Evolutionary conservation across 2,113 vertebrate genomes (phyloP).

Genomic region (Strigops habroptila): DNA sequence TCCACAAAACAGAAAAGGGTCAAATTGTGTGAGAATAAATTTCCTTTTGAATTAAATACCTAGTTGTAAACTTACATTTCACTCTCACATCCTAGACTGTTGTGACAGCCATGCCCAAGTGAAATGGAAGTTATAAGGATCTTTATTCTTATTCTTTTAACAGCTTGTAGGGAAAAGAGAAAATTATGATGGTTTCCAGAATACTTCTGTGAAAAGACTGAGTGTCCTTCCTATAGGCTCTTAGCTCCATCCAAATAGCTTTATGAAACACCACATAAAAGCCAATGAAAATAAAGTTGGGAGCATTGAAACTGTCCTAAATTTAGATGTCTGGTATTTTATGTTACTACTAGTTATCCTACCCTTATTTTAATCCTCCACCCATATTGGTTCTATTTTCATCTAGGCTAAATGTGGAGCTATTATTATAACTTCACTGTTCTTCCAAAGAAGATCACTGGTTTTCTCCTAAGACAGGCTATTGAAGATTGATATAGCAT

Average conservation of each 20-base stretch:
- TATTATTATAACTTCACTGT: background rate
- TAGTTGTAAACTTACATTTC: background rate
- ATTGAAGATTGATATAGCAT: background rate
- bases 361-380: background rate
- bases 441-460: background rate
- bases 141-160: background rate
- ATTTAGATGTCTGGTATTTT: constrained; percentile 24
- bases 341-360: background rate
- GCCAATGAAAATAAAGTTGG: constrained; percentile 25
- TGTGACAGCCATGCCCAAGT: background rate
- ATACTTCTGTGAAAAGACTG: background rate
- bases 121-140: background rate
- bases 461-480: background rate
- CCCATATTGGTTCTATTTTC: constrained; percentile 29
- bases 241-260: background rate
- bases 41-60: background rate
- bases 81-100: background rate
- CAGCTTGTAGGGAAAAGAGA: background rate
- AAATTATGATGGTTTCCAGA: background rate
- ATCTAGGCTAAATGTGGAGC: background rate
- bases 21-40: background rate
- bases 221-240: background rate
- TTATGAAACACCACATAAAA: background rate
- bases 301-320: background rate
- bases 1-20: background rate